phyloP scores from a whole-genome alignment of 2,113 vertebrate species.

The Illadopsis cleaveri region DNA sequence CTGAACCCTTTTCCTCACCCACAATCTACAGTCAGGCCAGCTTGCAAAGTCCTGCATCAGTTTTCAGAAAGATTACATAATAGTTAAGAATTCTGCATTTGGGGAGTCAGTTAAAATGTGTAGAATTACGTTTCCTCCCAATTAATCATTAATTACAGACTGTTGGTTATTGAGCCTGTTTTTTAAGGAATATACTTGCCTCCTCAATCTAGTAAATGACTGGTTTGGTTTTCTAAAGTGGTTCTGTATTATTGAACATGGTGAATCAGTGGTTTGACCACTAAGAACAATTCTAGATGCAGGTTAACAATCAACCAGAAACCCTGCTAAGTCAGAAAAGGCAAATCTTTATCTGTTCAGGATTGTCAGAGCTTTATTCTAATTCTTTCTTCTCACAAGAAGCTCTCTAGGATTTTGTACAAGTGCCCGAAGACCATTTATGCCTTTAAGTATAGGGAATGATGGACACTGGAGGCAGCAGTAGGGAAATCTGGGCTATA shows the following conservation, averaged over 20 bases:
- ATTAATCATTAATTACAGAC: not conserved
- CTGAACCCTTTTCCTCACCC: not conserved
- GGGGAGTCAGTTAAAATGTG: not conserved
- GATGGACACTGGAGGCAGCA: rapidly evolving
- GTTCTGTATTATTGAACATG: not conserved
- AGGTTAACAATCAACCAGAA: not conserved
- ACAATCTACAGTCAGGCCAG: not conserved
- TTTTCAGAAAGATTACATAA: not conserved
- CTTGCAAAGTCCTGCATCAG: not conserved
- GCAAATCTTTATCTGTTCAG: not conserved
- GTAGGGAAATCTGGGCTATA: rapidly evolving
- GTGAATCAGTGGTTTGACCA: not conserved
- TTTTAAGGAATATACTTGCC: not conserved
- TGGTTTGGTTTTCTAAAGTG: not conserved
- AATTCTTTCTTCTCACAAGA: not conserved
- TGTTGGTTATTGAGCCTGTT: not conserved
- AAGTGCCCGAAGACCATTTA: not conserved
- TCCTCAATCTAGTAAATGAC: not conserved
- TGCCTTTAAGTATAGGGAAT: not conserved
- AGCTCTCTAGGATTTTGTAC: not conserved
- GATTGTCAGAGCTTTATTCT: not conserved
- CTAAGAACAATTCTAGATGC: not conserved
- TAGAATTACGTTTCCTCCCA: not conserved
- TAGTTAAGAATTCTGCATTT: not conserved
- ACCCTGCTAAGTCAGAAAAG: not conserved